These are phyloP conservation scores for Staurois parvus DNA, from an alignment of 2,797 vertebrate species.

Conservation along the genomic window DNA sequence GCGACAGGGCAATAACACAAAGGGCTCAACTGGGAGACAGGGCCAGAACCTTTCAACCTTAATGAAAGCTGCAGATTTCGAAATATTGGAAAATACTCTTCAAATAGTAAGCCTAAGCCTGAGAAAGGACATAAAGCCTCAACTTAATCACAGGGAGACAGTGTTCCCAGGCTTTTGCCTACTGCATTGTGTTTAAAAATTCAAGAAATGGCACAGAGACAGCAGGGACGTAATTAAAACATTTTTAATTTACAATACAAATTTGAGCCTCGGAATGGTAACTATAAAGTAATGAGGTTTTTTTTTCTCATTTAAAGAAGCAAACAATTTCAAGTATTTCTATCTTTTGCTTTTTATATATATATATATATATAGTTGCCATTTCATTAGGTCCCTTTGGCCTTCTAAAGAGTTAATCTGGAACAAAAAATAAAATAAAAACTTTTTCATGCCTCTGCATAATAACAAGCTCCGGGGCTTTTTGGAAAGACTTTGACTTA, in stretches of 20 bases:
- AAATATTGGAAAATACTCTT: too few species aligned
- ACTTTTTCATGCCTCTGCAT: conserved; percentile 18
- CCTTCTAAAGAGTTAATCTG: conserved; percentile 2
- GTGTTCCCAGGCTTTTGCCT: neutral
- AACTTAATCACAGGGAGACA: conserved; percentile 9
- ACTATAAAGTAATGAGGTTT: conserved; percentile 25
- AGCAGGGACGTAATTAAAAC: conserved; percentile 47
- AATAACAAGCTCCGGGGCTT: conserved; percentile 35
- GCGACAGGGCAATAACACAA: too few species aligned
- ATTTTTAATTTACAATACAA: conserved; percentile 42
- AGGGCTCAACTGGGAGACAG: too few species aligned
- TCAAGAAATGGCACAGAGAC: conserved; percentile 43
- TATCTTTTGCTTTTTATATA: neutral
- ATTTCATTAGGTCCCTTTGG: neutral
- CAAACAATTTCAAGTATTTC: neutral
- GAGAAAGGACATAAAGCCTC: neutral
- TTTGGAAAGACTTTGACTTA: conserved; percentile 44
- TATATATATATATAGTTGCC: neutral
- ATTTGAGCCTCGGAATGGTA: conserved; percentile 28
- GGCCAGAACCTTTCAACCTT: too few species aligned
- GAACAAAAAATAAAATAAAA: conserved; percentile 2
- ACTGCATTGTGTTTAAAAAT: conserved; percentile 43
- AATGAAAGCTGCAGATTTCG: too few species aligned
- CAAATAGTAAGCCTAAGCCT: neutral
- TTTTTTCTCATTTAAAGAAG: conserved; percentile 14